phyloP scores from a whole-genome alignment of 2,113 vertebrate genomes.

The Pimephales promelas region DNA sequence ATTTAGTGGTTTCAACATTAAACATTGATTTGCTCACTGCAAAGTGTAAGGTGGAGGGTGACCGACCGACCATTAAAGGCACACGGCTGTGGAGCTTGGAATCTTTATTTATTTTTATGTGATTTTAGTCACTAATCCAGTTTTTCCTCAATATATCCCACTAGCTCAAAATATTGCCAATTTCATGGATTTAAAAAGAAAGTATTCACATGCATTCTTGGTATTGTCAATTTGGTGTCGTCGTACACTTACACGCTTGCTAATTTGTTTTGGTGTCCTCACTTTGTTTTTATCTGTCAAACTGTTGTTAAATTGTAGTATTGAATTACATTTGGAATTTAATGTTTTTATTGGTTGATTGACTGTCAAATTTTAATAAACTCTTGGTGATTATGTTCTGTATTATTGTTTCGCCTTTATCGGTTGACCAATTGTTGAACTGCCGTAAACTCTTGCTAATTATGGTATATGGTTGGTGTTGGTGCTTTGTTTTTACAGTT shows the following conservation, averaged over 20 bases:
- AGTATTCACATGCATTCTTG: not conserved
- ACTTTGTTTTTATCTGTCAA: not conserved
- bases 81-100: not conserved
- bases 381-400: not conserved
- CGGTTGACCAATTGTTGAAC: not conserved
- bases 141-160: not conserved
- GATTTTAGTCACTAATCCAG: not conserved
- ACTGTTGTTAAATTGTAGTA: not conserved
- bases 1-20: constrained; percentile 74
- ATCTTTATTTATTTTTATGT: not conserved
- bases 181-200: too few relatives aligned
- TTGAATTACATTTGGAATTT: too few relatives aligned
- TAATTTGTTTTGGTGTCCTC: not conserved
- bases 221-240: not conserved
- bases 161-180: too few relatives aligned
- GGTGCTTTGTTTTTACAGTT: too few relatives aligned
- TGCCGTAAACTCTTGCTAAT: not conserved
- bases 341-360: not conserved
- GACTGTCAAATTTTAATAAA: not conserved
- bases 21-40: constrained; percentile 76
- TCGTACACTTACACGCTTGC: not conserved
- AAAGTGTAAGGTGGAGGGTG: constrained; percentile 1
- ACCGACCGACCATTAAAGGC: constrained; percentile 25
- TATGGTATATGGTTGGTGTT: too few relatives aligned
- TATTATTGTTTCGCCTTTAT: not conserved